These are phyloP conservation scores for Diabrotica undecimpunctata DNA, from an alignment of 1,140 invertebrate genomes.

Conservation along the genomic window DNA sequence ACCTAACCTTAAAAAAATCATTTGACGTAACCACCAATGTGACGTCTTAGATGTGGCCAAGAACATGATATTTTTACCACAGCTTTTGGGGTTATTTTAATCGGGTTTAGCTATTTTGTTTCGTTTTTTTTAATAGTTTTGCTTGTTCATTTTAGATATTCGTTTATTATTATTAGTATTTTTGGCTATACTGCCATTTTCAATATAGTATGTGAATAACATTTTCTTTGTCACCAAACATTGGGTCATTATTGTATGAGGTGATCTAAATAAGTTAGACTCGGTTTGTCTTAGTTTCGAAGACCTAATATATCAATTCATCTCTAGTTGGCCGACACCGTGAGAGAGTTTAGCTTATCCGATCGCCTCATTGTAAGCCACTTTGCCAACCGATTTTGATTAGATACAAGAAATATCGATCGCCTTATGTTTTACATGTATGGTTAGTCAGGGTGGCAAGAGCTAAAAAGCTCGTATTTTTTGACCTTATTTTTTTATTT, in stretches of 20 bases:
- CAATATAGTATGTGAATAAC: not conserved
- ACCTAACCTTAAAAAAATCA: too few relatives aligned
- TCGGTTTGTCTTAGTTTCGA: too few relatives aligned
- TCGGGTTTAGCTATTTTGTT: not conserved
- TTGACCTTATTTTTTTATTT: conserved; percentile 34
- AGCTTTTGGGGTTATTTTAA: not conserved
- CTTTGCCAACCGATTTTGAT: too few relatives aligned
- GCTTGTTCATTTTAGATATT: conserved; percentile 21
- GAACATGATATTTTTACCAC: not conserved
- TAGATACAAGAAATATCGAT: too few relatives aligned
- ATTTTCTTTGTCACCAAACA: conserved; percentile 9
- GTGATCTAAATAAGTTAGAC: too few relatives aligned
- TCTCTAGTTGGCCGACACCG: too few relatives aligned
- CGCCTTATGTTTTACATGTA: conserved; percentile 40
- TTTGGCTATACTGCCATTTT: conserved; percentile 4
- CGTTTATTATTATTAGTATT: conserved; percentile 21
- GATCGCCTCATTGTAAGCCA: too few relatives aligned
- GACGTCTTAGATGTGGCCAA: not conserved
- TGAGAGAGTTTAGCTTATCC: too few relatives aligned
- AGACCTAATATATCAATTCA: too few relatives aligned
- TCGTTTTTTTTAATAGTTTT: conserved; percentile 11
- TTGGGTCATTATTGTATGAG: conserved; percentile 6
- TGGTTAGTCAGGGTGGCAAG: conserved; percentile 48
- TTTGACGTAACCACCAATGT: too few relatives aligned
- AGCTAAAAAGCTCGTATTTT: conserved; percentile 38